Evolutionary conservation across 2,888 invertebrate species (phyloP), one percentile per base, ranked within the genome.

Genomic region (Hyles lineata): DNA sequence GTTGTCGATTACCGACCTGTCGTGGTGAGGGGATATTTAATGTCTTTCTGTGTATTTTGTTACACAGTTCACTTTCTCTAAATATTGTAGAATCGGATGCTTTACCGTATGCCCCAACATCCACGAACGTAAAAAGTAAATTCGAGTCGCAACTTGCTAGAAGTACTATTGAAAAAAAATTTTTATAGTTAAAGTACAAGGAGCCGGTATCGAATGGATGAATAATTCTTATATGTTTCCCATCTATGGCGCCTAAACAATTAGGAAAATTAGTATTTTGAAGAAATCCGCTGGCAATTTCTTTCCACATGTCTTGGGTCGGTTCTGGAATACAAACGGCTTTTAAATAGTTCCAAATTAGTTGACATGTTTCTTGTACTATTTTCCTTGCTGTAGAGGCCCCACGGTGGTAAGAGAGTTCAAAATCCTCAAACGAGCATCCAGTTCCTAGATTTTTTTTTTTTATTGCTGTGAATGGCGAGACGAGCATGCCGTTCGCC

Each of bases 51-150:
- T 77, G 74, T 76, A 77, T 76, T 75, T 74, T 77, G 25, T 79
- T 78, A 76, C 72, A 79, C 73, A 78, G 73, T 77, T 76, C 74
- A 76, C 75, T 77, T 74, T 78, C 76, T 78, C 70, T 76, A 76
- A 78, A 80, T 74, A 80, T 76, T 73, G 78, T 75, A 70, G 77
- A 78, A 76, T 80, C 79, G 72, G 75, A 75, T 74, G 72, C 76
- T 76, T 78, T 79, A 70, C 79, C 79, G 72, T 81, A 79, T 74
- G 76, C 74, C 67, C 76, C 80, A 74, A 80, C 74, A 78, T 79
- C 79, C 72, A 79, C 77, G 76, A 77, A 81, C 70, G 76, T 78
- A 74, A 82, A 82, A 76, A 76, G 74, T 73, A 74, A 82, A 76
- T 80, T 79, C 62, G 78, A 76, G 76, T 81, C 80, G 70, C 77